phyloP scores from a whole-genome alignment of 2,113 vertebrate species.

The Oreochromis spilurus region DNA sequence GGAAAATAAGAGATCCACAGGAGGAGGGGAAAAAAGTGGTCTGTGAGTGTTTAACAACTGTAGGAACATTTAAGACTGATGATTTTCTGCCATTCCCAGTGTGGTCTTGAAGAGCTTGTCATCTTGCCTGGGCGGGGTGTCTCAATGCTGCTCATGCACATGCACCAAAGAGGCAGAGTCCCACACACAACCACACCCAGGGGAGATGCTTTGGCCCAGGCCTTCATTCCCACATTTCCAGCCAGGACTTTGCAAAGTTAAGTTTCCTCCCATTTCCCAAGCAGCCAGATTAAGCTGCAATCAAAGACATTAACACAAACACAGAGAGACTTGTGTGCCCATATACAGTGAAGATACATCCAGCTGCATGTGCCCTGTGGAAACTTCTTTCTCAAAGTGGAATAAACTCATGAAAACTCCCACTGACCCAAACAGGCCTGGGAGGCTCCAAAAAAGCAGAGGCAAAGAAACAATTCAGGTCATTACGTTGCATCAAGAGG shows the following conservation, averaged over 20 bases:
- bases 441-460: background rate
- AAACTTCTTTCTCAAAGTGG: slow-evolving; percentile 8
- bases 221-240: slow-evolving; percentile 49
- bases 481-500: slow-evolving; percentile 6
- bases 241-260: slow-evolving; percentile 13
- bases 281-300: slow-evolving; percentile 11
- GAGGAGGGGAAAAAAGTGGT: background rate
- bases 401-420: slow-evolving; percentile 29
- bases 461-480: background rate
- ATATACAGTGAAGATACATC: background rate
- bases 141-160: background rate
- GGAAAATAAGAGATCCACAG: background rate
- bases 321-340: background rate
- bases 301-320: background rate
- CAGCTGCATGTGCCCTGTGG: slow-evolving; percentile 17
- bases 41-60: background rate
- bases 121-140: slow-evolving; percentile 42
- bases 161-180: slow-evolving; percentile 39
- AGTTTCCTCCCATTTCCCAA: slow-evolving; percentile 52
- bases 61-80: slow-evolving; percentile 1
- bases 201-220: slow-evolving; percentile 47
- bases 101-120: slow-evolving; percentile 21
- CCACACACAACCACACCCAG: slow-evolving; percentile 57
- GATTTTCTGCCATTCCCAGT: slow-evolving; percentile 29
- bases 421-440: background rate